phyloP scores from a whole-genome alignment of 2,113 vertebrate species.

The Salvelinus fontinalis region DNA sequence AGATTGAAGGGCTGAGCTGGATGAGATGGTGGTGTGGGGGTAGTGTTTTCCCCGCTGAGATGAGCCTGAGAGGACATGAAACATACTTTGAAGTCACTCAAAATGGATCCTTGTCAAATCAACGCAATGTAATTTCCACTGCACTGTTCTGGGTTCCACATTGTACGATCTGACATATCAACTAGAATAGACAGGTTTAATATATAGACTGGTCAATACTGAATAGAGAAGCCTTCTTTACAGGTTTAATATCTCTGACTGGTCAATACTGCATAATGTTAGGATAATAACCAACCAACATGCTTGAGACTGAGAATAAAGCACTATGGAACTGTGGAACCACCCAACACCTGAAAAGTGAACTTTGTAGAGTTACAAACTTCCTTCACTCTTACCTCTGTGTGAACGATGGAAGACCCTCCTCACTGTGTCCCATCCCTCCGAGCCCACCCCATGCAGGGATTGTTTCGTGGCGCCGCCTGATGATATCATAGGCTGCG shows the following conservation, averaged over 20 bases:
- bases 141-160: background rate
- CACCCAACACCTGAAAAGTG: background rate
- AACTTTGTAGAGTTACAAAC: background rate
- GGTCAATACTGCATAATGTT: background rate
- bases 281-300: background rate
- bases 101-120: background rate
- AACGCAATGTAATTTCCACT: background rate
- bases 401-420: slow-evolving; percentile 66
- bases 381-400: slow-evolving; percentile 59
- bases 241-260: too few relatives aligned
- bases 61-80: slow-evolving; percentile 56
- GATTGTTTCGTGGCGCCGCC: slow-evolving; percentile 42
- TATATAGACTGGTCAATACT: too few relatives aligned
- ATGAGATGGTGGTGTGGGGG: slow-evolving; percentile 50
- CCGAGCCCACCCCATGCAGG: slow-evolving; percentile 50
- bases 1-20: slow-evolving; percentile 39
- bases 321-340: background rate
- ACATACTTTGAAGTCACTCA: background rate
- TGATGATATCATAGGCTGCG: slow-evolving; percentile 61
- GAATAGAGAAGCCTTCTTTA: too few relatives aligned
- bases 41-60: slow-evolving; percentile 61
- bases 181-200: too few relatives aligned
- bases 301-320: too few relatives aligned
- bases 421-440: slow-evolving; percentile 74
- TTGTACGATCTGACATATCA: too few relatives aligned